Conservation (phyloP, 2,797 vertebrate genomes). For the Peromyscus eremicus region DNA sequence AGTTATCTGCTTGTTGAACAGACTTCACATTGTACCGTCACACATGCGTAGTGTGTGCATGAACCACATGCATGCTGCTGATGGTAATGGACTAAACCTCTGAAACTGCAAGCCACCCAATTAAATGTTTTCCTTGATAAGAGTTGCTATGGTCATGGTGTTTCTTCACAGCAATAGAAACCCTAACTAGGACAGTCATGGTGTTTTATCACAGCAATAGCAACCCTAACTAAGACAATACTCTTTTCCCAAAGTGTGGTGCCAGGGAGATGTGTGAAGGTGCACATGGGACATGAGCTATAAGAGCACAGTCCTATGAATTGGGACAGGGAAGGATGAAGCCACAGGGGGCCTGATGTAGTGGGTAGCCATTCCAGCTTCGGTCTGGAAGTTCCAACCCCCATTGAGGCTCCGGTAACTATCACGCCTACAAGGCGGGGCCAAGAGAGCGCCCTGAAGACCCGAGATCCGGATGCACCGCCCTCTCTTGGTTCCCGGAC, state of each 20-base stretch:
- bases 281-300: neutral
- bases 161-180: neutral
- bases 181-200: too few species aligned
- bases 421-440: too few species aligned
- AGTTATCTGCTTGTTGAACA: neutral
- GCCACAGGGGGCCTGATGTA: too few species aligned
- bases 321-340: too few species aligned
- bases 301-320: too few species aligned
- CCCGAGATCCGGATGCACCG: too few species aligned
- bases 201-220: neutral
- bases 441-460: too few species aligned
- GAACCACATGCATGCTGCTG: neutral
- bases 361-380: too few species aligned
- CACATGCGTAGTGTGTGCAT: fast-evolving
- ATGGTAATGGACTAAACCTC: neutral
- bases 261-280: neutral
- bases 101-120: neutral
- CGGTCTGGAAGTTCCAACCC: too few species aligned
- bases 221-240: too few species aligned
- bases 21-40: neutral
- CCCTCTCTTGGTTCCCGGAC: too few species aligned
- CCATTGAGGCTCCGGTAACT: too few species aligned
- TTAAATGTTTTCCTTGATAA: neutral
- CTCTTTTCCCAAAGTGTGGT: neutral
- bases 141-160: neutral